Evolutionary conservation across 2,113 vertebrate species (phyloP).

Genomic region (Stegastes partitus): DNA sequence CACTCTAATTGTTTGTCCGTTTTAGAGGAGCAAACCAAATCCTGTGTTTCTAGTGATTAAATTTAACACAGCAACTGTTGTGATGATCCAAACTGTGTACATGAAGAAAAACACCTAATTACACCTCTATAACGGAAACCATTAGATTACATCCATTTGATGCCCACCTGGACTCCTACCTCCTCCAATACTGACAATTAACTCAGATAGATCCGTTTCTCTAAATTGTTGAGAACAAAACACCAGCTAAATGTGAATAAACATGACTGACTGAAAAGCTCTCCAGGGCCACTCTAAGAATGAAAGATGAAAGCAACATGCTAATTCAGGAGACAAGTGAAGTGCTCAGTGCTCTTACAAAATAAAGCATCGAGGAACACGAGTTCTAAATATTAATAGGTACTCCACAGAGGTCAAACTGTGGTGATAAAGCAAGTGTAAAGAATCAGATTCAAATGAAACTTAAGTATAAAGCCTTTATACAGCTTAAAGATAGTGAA

Average conservation of each 20-base stretch:
- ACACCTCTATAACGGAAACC: too few relatives aligned
- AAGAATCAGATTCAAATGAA: background rate
- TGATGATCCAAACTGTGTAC: too few relatives aligned
- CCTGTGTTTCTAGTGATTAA: too few relatives aligned
- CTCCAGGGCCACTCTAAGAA: background rate
- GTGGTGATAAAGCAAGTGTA: constrained; percentile 1
- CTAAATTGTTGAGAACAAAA: background rate
- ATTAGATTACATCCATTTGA: too few relatives aligned
- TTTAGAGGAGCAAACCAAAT: background rate
- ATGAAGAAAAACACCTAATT: too few relatives aligned
- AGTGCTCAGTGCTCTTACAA: background rate
- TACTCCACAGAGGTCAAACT: background rate
- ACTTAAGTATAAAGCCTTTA: background rate
- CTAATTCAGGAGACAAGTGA: constrained; percentile 1
- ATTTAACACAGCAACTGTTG: too few relatives aligned
- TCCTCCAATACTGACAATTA: background rate
- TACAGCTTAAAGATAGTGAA: background rate
- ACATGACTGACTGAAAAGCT: constrained; percentile 9
- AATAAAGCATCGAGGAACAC: background rate
- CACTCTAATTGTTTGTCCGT: background rate
- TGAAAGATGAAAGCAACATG: constrained; percentile 5
- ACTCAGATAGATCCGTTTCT: background rate
- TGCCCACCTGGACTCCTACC: too few relatives aligned
- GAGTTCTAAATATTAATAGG: background rate
- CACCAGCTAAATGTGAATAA: background rate